Evolutionary conservation across 2,113 vertebrate species (phyloP).

Genomic region (Tyto alba): DNA sequence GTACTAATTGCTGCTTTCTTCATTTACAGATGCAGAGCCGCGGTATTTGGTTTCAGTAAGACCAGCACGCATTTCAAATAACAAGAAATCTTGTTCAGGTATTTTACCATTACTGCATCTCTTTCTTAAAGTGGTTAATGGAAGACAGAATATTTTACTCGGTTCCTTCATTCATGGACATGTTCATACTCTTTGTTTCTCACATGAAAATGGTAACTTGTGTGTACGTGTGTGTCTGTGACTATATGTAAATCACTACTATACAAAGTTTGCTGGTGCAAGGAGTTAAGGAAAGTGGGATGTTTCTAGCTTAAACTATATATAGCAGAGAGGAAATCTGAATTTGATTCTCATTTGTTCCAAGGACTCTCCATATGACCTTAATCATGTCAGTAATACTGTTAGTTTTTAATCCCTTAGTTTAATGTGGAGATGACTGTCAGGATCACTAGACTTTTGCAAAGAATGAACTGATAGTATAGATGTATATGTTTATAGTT

Average conservation of each 20-base stretch:
- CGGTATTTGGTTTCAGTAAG: conserved; percentile 90
- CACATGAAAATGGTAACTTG: not conserved
- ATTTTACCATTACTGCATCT: not conserved
- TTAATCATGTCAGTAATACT: not conserved
- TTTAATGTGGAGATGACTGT: not conserved
- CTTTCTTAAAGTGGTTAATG: not conserved
- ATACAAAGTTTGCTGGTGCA: not conserved
- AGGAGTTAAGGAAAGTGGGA: not conserved
- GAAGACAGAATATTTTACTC: not conserved
- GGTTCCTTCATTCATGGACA: not conserved
- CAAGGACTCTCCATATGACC: not conserved
- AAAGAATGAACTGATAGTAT: not conserved
- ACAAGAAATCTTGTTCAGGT: conserved; percentile 93
- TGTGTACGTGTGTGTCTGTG: not conserved
- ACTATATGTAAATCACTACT: not conserved
- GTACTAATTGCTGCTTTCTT: not conserved
- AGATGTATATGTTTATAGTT: not conserved
- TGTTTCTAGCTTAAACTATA: not conserved
- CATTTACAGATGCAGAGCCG: conserved; percentile 88
- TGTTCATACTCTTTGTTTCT: not conserved
- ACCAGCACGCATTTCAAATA: conserved; percentile 78
- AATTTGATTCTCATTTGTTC: not conserved
- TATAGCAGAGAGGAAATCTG: not conserved
- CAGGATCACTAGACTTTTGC: not conserved
- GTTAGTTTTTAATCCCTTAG: not conserved